Base-by-base conservation (phyloP, 2,888 invertebrate species). In the Magallana nippona region DNA sequence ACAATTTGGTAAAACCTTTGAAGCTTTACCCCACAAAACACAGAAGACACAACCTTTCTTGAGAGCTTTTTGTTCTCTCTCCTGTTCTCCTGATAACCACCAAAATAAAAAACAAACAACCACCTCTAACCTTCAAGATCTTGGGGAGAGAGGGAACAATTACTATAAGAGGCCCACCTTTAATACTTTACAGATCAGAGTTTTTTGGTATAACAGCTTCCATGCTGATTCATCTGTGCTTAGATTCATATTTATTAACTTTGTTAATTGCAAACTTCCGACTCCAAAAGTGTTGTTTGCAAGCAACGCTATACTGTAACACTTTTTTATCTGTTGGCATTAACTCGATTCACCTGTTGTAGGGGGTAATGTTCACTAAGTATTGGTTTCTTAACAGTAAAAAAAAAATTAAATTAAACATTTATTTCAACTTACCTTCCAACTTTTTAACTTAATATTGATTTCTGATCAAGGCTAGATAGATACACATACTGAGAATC, bases 241-340 rank as follows among this genome's bases (percentile, higher is more conserved):
- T 27, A 27, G 22, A 22, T 71, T 22, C n/a, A 8, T 71, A 32
- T 71, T 71, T 71, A 71, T 71, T 71, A 71, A 71, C 71, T 71
- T 71, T 71, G 71, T 71, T 71, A 71, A 71, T 71, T 71, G 71
- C 71, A 71, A 71, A 71, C 71, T 71, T 27, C 71, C 27, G 27
- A 27, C 71, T 32, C 44, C 32, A 71, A 71, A 71, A 71, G 32
- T 22, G 71, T 22, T 71, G 71, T 71, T 71, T 27, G 71, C 71
- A 71, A 27, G 71, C 22, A 71, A 44, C 44, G 44, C 5, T 44
- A 44, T 44, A 44, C 8, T 44, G 32, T 15, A 27, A 22, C 32
- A 71, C 27, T 15, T 71, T 15, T 60, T 71, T 71, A 71, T 71
- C 71, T 71, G 27, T 32, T 27, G 71, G 71, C 32, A 71, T 71